Evolutionary conservation across 2,113 vertebrate species (phyloP), one percentile per base, ranked within the genome.

Genomic region (Archilochus colubris): DNA sequence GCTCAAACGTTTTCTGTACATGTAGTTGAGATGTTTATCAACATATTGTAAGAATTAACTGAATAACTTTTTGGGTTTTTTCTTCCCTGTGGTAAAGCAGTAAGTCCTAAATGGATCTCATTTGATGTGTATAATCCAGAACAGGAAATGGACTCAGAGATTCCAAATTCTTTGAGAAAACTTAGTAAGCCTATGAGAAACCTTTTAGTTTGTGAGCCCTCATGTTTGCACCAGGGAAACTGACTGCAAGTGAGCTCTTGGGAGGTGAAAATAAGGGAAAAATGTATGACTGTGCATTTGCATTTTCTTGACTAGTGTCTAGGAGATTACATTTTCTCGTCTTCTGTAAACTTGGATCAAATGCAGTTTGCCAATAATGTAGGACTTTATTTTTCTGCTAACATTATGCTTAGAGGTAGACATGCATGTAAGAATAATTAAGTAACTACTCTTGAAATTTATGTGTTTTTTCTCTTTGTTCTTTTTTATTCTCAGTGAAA

Each of bases 401-500:
- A 9, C 16, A 1, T 62, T 62, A 33, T 86, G 14, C n/a, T 87
- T 13, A 50, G 40, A 54, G 8, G 9, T 80, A 73, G 27, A 58
- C 21, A 7, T 40, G 20, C 6, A 2, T 77, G 6, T 80, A 48
- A 83, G 62, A 89, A 28, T 57, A 55, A 51, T 31, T 75, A 77
- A 69, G 14, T 85, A 61, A 54, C 21, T 70, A 0, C 73, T 87
- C 30, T 59, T 94, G 46, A 63, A 76, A 73, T 89, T 24, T 66
- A n/a, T 68, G 4, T 62, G 17, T 5, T 59, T 92, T 92, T 77
- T 33, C 9, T 54, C 33, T 77, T 75, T 70, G n/a, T 91, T 58
- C 50, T 88, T 4, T 68, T 70, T 75, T 81, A 57, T 73, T 95
- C 86, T 40, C 91, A 99, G 99, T 57, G 70, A 89, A 81, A 94